phyloP scores from a whole-genome alignment of 2,888 invertebrate genomes.

The Teinopalpus imperialis region DNA sequence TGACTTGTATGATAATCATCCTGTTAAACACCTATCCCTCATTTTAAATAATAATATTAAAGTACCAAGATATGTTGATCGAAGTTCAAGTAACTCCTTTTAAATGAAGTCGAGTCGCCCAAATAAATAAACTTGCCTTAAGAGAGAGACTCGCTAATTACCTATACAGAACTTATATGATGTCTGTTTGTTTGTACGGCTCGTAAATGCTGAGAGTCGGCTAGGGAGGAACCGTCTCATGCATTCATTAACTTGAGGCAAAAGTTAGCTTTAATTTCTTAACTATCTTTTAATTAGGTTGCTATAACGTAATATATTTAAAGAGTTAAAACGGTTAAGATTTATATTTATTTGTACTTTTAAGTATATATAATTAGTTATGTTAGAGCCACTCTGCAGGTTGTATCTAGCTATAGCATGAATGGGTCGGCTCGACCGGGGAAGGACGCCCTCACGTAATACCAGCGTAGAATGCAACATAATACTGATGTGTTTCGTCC shows the following conservation, averaged over 20 bases:
- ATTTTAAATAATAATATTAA: constrained; percentile 20
- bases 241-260: constrained; percentile 19
- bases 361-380: too few species aligned
- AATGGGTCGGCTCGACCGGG: too few species aligned
- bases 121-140: constrained; percentile 71
- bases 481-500: too few species aligned
- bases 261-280: constrained; percentile 23
- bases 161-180: constrained; percentile 42
- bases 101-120: constrained; percentile 64
- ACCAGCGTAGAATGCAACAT: too few species aligned
- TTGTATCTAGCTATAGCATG: too few species aligned
- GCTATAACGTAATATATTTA: neutral
- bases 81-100: constrained; percentile 43
- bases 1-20: too few species aligned
- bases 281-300: constrained; percentile 21
- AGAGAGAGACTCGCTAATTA: constrained; percentile 67
- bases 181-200: constrained; percentile 19
- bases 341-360: too few species aligned
- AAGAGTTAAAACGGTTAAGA: too few species aligned
- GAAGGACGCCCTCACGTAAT: too few species aligned
- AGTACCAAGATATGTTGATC: constrained; percentile 48
- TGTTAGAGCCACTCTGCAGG: too few species aligned
- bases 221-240: neutral
- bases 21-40: too few species aligned
- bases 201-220: constrained; percentile 10